Evolutionary conservation across 2,797 vertebrate species (phyloP).

Genomic region (Bradypodion ventrale): DNA sequence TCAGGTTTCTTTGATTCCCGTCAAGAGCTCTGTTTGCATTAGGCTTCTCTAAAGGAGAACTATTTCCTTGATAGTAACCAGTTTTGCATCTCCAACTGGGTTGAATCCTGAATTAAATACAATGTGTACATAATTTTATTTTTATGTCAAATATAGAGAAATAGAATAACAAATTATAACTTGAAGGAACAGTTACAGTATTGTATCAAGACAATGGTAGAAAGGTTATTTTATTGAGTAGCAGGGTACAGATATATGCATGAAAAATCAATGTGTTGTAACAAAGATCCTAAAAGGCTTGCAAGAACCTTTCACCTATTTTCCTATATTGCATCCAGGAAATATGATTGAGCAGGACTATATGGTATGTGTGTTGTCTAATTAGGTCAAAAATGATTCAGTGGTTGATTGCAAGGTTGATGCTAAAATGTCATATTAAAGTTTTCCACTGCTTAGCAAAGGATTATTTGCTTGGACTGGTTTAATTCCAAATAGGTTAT

Average conservation of each 20-base stretch:
- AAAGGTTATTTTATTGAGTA: neutral
- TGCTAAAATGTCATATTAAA: constrained; percentile 25
- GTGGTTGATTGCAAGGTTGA: constrained; percentile 16
- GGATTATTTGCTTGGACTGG: constrained; percentile 8
- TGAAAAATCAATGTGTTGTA: constrained; percentile 1
- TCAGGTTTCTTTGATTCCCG: neutral
- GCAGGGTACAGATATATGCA: rapidly evolving
- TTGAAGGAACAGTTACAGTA: rapidly evolving
- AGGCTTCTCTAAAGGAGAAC: neutral
- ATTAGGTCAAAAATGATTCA: constrained; percentile 39
- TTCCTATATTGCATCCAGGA: neutral
- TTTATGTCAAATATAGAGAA: neutral
- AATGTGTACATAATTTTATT: neutral
- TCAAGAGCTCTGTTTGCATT: neutral
- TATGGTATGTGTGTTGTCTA: neutral
- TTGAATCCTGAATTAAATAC: neutral
- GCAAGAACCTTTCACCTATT: constrained; percentile 2
- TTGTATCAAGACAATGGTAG: rapidly evolving
- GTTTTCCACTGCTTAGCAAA: neutral
- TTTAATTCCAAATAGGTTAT: neutral
- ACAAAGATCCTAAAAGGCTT: neutral
- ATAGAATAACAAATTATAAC: too few species aligned
- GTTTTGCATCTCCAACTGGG: neutral
- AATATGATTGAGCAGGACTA: neutral
- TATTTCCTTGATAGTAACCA: neutral